phyloP scores from a whole-genome alignment of 1,140 invertebrate species.

The Camponotus floridanus region DNA sequence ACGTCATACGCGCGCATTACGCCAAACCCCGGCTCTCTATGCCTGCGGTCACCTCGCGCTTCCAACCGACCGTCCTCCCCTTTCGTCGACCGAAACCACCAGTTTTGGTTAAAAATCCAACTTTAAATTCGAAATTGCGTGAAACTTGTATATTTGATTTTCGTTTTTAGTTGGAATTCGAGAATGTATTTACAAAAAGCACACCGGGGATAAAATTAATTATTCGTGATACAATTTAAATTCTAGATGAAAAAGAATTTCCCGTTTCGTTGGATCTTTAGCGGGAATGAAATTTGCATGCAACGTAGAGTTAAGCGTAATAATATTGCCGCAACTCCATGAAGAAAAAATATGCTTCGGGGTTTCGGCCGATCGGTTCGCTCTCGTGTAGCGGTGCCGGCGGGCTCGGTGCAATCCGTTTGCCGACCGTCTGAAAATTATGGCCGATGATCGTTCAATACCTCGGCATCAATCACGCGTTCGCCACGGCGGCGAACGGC shows the following conservation, averaged over 20 bases:
- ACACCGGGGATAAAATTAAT: background rate
- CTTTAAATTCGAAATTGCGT: conserved; percentile 66
- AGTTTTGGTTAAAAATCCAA: conserved; percentile 66
- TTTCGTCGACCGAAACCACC: conserved; percentile 21
- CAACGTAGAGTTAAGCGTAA: background rate
- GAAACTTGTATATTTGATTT: conserved; percentile 31
- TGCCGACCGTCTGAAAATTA: conserved; percentile 73
- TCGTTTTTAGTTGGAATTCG: background rate
- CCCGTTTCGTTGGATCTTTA: background rate
- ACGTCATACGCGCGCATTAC: conserved; percentile 82
- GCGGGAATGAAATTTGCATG: background rate
- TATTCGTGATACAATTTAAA: background rate
- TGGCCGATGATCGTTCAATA: conserved; percentile 83
- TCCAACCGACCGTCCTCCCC: conserved; percentile 65
- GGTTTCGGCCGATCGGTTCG: conserved; percentile 15
- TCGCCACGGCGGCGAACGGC: conserved; percentile 56
- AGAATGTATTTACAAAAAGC: background rate
- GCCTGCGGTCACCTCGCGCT: conserved; percentile 75
- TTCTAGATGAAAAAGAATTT: background rate
- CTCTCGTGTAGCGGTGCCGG: conserved; percentile 34
- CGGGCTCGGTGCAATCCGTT: conserved; percentile 31
- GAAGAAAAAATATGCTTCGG: background rate
- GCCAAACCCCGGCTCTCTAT: conserved; percentile 72
- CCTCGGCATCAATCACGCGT: conserved; percentile 81
- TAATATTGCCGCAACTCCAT: conserved; percentile 4